phyloP scores from a whole-genome alignment of 2,888 invertebrate genomes.

The Netelia melanura region DNA sequence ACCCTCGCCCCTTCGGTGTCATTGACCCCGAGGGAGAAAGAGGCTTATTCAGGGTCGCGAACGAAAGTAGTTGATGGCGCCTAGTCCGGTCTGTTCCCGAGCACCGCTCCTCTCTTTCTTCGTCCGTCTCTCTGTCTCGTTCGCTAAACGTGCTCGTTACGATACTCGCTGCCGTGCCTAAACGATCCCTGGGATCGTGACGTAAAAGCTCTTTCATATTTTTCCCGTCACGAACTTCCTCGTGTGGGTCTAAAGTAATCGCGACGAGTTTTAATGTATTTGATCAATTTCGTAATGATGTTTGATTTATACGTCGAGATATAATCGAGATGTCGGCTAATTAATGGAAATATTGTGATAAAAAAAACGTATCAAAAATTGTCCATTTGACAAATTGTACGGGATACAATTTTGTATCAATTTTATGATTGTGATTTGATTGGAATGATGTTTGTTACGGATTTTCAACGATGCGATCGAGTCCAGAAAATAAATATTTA shows the following conservation, averaged over 20 bases:
- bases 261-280: background rate
- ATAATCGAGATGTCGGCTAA: too few relatives aligned
- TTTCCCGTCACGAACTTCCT: background rate
- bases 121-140: background rate
- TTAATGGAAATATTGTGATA: too few relatives aligned
- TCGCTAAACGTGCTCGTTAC: background rate
- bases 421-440: too few relatives aligned
- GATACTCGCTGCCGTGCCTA: background rate
- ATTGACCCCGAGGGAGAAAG: constrained; percentile 69
- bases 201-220: background rate
- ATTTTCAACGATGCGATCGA: too few relatives aligned
- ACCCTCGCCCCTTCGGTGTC: constrained; percentile 48
- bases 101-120: constrained; percentile 3
- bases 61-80: constrained; percentile 54
- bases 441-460: too few relatives aligned
- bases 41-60: constrained; percentile 62
- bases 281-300: too few relatives aligned
- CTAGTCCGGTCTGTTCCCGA: background rate
- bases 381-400: too few relatives aligned
- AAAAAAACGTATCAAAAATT: too few relatives aligned
- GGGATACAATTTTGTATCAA: too few relatives aligned
- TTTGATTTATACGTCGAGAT: too few relatives aligned
- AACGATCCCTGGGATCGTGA: background rate
- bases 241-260: background rate
- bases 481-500: too few relatives aligned